Base-by-base conservation (phyloP, 2,888 invertebrate species). In the Brenthis ino region DNA sequence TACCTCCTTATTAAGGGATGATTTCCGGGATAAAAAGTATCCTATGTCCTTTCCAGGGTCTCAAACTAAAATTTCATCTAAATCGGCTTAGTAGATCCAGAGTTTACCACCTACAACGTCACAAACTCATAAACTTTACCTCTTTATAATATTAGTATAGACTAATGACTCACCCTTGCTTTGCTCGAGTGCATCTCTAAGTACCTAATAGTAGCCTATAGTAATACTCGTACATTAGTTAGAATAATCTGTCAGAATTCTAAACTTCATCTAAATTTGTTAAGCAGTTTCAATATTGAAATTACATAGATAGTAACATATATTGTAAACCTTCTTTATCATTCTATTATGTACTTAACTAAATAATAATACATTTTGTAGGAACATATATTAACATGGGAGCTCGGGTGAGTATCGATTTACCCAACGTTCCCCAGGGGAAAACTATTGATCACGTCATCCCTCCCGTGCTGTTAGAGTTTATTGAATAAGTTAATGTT, bases 391-490 rank as follows among this genome's bases (percentile, higher is more conserved):
- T 65, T 54, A 74, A 60, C 66, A 69, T 65, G 75, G 67, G 56
- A 67, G 61, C 37, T 43, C 37, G 68, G 75, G 71, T 65, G 64
- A 64, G 37, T 77, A 80, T 80, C 76, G 81, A 81, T 79, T 76
- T 69, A 58, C 67, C 68, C 67, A 70, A 68, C 66, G 68, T 72
- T 79, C 78, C 82, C 82, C 67, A 67, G 76, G 81, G 82, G 80
- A 79, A 80, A 80, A 80, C 77, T 81, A 82, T 81, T 77, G 83
- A 80, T 80, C 76, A 66, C 55, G 69, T 61, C 70, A 60, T 76
- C 78, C 77, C 76, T 73, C 50, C 24, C 71, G 71, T 72, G 63
- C 60, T 70, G 71, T 69, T 70, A 61, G 58, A 50, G 68, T 50
- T 47, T 72, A 43, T 68, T 65, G 51, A 66, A 57, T 57, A 3